Percentiles rank a stretch among this genome's conserved stretches.
Conservation (phyloP, 1,140 invertebrate species). For the Andricus grossulariae region DNA sequence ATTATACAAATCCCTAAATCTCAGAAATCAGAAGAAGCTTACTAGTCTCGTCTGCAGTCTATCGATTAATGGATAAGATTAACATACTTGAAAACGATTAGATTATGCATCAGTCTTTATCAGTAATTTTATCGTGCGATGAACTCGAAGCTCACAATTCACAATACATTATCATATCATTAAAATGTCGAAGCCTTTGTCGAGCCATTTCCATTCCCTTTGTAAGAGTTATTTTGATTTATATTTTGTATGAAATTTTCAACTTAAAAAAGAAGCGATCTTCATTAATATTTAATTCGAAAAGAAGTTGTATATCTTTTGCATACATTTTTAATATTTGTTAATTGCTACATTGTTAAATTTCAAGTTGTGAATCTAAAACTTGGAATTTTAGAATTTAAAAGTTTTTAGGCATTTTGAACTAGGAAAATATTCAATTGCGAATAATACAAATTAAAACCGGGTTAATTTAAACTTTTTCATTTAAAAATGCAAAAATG, state of each 20-base stretch:
- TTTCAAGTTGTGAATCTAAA: too few relatives aligned
- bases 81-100: constrained; percentile 9
- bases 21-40: neutral
- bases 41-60: neutral
- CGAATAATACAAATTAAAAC: too few relatives aligned
- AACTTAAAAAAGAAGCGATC: neutral
- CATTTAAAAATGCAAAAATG: too few relatives aligned
- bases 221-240: neutral
- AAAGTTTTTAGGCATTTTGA: too few relatives aligned
- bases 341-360: too few relatives aligned
- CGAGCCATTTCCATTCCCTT: neutral
- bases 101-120: constrained; percentile 12
- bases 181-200: neutral
- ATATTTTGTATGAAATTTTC: neutral
- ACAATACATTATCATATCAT: constrained; percentile 18
- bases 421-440: too few relatives aligned
- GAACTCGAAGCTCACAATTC: constrained; percentile 1
- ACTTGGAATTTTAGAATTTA: too few relatives aligned
- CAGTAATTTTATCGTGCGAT: constrained; percentile 16
- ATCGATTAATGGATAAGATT: neutral
- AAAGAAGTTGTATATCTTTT: too few relatives aligned
- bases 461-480: too few relatives aligned
- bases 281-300: too few relatives aligned
- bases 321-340: too few relatives aligned
- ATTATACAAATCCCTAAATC: too few relatives aligned